Evolutionary conservation across 2,797 vertebrate genomes (phyloP).

Genomic region (Rhynchonycteris naso): DNA sequence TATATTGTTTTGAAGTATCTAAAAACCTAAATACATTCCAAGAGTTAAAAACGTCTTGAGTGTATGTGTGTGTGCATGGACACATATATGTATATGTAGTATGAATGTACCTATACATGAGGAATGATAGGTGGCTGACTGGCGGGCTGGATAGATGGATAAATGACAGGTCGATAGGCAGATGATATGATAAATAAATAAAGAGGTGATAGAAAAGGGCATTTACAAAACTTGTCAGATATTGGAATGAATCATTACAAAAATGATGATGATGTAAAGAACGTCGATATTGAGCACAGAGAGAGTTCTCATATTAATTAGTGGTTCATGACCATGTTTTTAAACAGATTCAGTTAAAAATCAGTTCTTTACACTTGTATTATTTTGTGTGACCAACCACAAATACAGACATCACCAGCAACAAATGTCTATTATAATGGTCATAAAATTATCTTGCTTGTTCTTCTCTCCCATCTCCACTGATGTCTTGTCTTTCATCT

Average conservation of each 20-base stretch:
- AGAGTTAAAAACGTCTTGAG: neutral
- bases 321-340: neutral
- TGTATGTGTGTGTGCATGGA: accelerated
- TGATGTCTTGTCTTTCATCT: neutral
- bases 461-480: neutral
- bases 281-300: neutral
- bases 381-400: neutral
- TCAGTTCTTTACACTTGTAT: neutral
- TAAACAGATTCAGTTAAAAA: neutral
- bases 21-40: neutral
- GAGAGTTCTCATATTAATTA: neutral
- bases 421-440: neutral
- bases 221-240: neutral
- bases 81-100: neutral
- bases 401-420: neutral
- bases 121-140: neutral
- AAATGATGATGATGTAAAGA: neutral
- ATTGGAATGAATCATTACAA: neutral
- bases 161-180: neutral
- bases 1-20: neutral
- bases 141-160: neutral
- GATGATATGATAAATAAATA: neutral
- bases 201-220: neutral
- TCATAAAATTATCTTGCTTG: neutral
- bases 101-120: neutral